Evolutionary conservation across 2,113 vertebrate genomes (phyloP).

Genomic region (Gymnarchus niloticus): DNA sequence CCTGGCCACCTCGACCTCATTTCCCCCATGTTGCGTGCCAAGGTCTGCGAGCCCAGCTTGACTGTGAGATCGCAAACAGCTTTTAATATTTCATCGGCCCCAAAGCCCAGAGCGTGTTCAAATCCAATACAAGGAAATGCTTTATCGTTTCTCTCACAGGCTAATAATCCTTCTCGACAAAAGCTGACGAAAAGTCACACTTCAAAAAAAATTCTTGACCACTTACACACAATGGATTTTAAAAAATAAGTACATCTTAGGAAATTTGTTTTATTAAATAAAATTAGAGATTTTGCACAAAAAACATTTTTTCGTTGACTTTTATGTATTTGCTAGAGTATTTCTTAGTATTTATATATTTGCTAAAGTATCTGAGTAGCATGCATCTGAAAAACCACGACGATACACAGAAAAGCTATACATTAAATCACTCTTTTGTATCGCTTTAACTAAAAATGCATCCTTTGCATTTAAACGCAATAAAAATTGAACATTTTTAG

Average conservation of each 20-base stretch:
- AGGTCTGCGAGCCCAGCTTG: conserved; percentile 61
- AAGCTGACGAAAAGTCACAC: conserved; percentile 48
- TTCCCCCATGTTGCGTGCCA: conserved; percentile 52
- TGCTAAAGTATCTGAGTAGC: background rate
- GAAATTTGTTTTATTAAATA: background rate
- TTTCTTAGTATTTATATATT: background rate
- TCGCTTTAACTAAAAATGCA: background rate
- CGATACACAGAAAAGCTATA: background rate
- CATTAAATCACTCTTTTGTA: background rate
- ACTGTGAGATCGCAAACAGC: conserved; percentile 70
- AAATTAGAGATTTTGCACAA: background rate
- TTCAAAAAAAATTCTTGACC: conserved; percentile 17
- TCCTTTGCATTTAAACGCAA: too few species aligned
- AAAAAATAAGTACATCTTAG: background rate
- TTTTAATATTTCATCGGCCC: conserved; percentile 81
- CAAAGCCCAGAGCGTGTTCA: conserved; percentile 66
- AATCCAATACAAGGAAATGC: conserved; percentile 75
- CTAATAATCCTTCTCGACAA: conserved; percentile 61
- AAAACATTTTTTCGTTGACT: too few species aligned
- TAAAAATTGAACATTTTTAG: background rate
- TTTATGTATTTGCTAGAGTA: background rate
- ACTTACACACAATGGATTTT: background rate
- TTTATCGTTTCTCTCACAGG: conserved; percentile 65
- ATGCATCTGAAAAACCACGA: background rate
- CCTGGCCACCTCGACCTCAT: conserved; percentile 46